Conservation (phyloP, 2,797 vertebrate genomes). For the Sparidentex hasta region DNA sequence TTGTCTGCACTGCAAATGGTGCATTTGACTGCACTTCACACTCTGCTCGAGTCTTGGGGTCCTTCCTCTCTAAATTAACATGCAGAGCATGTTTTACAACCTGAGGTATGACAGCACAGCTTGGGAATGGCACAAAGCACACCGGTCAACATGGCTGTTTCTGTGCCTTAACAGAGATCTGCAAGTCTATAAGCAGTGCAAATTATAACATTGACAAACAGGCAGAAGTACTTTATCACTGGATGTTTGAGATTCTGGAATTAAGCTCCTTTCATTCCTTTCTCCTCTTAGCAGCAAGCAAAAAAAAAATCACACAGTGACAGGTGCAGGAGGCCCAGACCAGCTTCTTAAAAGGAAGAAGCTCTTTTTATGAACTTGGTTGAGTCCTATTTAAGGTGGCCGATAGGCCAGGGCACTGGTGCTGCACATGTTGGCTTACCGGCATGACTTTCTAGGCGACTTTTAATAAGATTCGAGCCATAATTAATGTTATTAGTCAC, state of each 20-base stretch:
- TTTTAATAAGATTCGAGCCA: slow-evolving; percentile 1
- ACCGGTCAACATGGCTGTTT: background rate
- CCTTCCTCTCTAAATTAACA: background rate
- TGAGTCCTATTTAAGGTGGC: background rate
- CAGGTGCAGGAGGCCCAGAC: background rate
- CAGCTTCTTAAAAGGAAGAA: background rate
- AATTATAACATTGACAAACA: slow-evolving; percentile 15
- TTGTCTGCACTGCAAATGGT: background rate
- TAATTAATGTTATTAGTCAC: slow-evolving; percentile 18
- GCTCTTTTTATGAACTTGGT: background rate
- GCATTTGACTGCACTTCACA: background rate
- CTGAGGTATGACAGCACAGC: background rate
- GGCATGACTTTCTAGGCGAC: background rate
- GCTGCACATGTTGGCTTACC: background rate
- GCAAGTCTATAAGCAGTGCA: background rate
- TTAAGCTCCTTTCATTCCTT: background rate
- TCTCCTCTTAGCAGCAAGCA: background rate
- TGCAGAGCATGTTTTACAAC: background rate
- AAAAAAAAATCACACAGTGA: background rate
- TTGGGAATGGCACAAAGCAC: background rate
- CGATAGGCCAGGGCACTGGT: background rate
- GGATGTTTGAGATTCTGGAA: background rate
- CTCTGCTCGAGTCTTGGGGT: background rate
- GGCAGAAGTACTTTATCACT: background rate
- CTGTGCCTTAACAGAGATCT: background rate